These are phyloP conservation scores for Amphimedon queenslandica DNA, from an alignment of 37 sponge, comb jelly and placozoan genomes.

Conservation along the genomic window DNA sequence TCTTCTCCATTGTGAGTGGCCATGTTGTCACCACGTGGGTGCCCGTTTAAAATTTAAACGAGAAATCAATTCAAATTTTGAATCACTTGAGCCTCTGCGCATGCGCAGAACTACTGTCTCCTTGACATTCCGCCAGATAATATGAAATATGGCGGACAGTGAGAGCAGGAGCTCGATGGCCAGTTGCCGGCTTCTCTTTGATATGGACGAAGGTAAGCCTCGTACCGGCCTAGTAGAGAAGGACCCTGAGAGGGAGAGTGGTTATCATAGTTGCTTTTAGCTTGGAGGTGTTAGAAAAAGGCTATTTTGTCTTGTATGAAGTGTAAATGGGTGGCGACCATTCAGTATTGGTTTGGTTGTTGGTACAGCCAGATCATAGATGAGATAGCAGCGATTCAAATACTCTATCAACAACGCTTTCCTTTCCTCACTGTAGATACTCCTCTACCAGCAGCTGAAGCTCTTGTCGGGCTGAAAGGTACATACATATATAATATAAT, in stretches of 20 bases:
- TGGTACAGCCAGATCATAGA: too few relatives aligned
- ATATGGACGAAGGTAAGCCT: neutral
- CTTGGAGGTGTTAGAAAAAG: too few relatives aligned
- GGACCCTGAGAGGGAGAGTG: too few relatives aligned
- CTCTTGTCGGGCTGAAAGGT: slow-evolving; percentile 62
- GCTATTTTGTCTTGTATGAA: too few relatives aligned
- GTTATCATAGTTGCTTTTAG: too few relatives aligned
- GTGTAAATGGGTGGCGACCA: too few relatives aligned
- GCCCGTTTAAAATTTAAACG: too few relatives aligned
- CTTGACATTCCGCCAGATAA: slow-evolving; percentile 24
- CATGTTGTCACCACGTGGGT: slow-evolving; percentile 6
- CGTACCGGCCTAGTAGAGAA: too few relatives aligned
- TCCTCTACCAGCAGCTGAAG: slow-evolving; percentile 57
- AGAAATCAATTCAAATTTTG: neutral
- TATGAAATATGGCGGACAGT: slow-evolving; percentile 61
- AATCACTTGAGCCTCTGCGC: slow-evolving; percentile 12
- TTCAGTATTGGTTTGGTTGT: too few relatives aligned
- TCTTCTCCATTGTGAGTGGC: slow-evolving; percentile 7
- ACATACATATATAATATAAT: neutral
- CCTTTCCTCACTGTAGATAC: slow-evolving; percentile 16
- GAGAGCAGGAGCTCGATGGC: neutral
- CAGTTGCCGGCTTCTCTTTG: neutral
- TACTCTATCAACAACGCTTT: too few relatives aligned
- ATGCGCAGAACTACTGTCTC: slow-evolving; percentile 48
- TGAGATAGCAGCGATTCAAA: too few relatives aligned